Evolutionary conservation across 2,888 invertebrate species (phyloP), one percentile per base, ranked within the genome.

Genomic region (Hydrotaea cyrtoneurina): DNA sequence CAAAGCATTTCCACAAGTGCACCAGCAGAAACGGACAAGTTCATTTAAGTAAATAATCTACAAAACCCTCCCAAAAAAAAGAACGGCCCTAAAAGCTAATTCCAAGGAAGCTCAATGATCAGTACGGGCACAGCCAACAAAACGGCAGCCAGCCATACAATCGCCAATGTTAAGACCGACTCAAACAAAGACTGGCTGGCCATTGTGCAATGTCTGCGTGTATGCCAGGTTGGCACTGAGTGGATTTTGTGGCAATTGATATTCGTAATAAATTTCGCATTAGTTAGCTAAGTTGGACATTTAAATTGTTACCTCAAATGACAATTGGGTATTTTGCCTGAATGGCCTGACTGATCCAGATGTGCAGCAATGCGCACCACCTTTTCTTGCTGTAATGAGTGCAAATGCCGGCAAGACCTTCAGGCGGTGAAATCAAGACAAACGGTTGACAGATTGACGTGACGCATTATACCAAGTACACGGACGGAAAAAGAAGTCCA

Each of bases 231-330:
- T n/a, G n/a, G n/a, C n/a, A 39, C 1, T 13, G 39, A 39, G 31
- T 31, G 31, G 2, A 46, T 13, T 69, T 23, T 69, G 39, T 11
- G 69, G 86, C 88, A 87, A 88, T 88, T 87, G 87, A 88, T 87
- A 88, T 89, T 89, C 86, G 88, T 86, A 88, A 89, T 89, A 89
- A 89, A 89, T 89, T 89, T 88, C 87, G 88, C 88, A 89, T 89
- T 88, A 89, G 88, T 89, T 88, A 89, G 88, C 89, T 89, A 89
- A 89, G 89, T 88, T 87, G 89, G 88, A 88, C 89, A 89, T 87
- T 88, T 88, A 89, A 89, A 88, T 88, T 88, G 88, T 88, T 88
- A 87, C 87, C 87, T 7, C 73, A 82, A n/a, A 85, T 87, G 87
- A 87, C 89, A 87, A 86, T 87, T 84, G 62, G 79, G 83, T 80